Percentiles rank a stretch among this genome's conserved stretches.
Evolutionary conservation across 2,113 vertebrate species (phyloP).

Genomic region (Entomyzon cyanotis): DNA sequence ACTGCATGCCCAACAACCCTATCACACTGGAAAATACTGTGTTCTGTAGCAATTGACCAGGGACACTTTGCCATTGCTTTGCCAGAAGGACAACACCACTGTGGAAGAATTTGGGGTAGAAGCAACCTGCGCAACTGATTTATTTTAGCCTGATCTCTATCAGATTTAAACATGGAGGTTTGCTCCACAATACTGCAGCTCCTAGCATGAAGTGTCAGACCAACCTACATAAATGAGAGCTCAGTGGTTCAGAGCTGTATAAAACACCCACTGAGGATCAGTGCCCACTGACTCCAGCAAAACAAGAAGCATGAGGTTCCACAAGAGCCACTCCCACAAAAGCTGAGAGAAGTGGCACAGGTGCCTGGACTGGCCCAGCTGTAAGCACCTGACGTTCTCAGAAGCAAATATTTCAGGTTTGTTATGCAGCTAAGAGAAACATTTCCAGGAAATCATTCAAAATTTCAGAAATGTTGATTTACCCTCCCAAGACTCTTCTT

Average conservation of each 20-base stretch:
- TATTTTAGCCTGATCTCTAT: background rate
- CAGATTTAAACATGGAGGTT: background rate
- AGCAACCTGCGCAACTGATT: background rate
- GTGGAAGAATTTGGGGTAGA: background rate
- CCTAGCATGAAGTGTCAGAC: background rate
- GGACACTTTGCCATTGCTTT: background rate
- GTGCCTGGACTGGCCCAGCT: background rate
- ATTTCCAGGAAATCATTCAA: background rate
- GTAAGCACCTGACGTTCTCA: background rate
- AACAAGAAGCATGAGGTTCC: rapidly evolving
- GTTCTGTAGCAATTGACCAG: background rate
- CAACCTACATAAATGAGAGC: background rate
- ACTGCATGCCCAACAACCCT: background rate
- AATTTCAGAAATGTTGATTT: background rate
- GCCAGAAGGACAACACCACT: background rate
- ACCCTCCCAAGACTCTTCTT: background rate
- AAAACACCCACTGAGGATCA: background rate
- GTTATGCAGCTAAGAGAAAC: background rate
- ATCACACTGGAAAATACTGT: background rate
- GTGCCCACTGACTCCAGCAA: background rate
- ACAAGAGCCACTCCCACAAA: background rate
- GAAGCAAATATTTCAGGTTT: background rate
- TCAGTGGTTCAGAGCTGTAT: background rate
- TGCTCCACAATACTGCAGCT: background rate
- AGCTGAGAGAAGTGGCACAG: background rate